Conservation (phyloP, 1,140 invertebrate species). For the Orchestia grillus region DNA sequence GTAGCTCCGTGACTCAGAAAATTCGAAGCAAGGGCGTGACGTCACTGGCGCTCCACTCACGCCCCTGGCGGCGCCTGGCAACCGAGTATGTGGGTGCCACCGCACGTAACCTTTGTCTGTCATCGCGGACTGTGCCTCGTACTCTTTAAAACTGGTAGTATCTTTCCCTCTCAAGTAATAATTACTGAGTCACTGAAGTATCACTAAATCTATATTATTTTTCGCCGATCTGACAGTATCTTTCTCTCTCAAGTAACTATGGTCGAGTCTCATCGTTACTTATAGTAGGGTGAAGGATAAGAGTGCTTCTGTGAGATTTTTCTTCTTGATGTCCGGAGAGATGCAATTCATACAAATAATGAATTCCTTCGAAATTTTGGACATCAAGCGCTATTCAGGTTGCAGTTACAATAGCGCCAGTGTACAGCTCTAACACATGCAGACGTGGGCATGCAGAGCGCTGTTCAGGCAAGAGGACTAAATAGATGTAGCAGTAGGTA, state of each 20-base stretch:
- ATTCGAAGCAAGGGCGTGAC: background rate
- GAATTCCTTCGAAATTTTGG: too few species aligned
- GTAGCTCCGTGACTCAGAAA: slow-evolving; percentile 15
- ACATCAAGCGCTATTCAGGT: background rate
- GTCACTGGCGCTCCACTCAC: background rate
- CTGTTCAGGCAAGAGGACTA: background rate
- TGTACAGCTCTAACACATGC: background rate
- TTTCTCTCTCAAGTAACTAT: too few species aligned
- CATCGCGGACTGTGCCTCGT: background rate
- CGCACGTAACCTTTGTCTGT: background rate
- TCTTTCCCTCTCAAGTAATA: too few species aligned
- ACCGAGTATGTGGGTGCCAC: background rate
- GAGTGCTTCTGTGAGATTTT: too few species aligned
- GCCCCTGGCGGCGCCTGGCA: slow-evolving; percentile 3
- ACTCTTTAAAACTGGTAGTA: background rate
- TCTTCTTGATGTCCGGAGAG: too few species aligned
- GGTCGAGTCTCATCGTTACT: too few species aligned
- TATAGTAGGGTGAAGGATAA: too few species aligned
- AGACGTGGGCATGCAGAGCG: background rate
- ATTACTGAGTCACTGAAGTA: too few species aligned
- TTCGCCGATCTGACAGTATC: too few species aligned
- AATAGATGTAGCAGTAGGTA: background rate
- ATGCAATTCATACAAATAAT: too few species aligned
- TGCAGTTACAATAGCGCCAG: background rate
- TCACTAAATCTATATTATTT: too few species aligned